Conservation (phyloP, 2,888 invertebrate genomes). For the Nomada fabriciana region DNA sequence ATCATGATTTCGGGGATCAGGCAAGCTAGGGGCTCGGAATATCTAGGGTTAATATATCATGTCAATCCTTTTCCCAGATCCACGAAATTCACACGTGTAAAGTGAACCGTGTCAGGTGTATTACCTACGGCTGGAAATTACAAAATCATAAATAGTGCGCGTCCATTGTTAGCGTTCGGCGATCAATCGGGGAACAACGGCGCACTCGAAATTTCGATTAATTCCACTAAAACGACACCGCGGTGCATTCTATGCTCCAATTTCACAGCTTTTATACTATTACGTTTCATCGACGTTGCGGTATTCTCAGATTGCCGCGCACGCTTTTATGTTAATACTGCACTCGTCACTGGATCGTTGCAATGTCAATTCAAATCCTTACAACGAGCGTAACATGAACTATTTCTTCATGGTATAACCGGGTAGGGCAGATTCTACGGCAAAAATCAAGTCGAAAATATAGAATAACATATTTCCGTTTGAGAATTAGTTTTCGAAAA, state of each 20-base stretch:
- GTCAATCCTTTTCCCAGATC: not conserved
- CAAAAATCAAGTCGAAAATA: no score
- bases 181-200: slow-evolving; percentile 47
- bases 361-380: slow-evolving; percentile 25
- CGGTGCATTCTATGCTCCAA: slow-evolving; percentile 37
- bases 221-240: slow-evolving; percentile 53
- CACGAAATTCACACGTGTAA: not conserved
- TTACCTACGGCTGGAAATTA: slow-evolving; percentile 16
- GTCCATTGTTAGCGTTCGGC: slow-evolving; percentile 27
- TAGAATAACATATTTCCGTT: no score
- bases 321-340: slow-evolving; percentile 55
- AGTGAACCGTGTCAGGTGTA: not conserved
- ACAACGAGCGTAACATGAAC: not conserved
- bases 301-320: slow-evolving; percentile 48
- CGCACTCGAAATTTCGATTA: slow-evolving; percentile 59
- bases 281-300: slow-evolving; percentile 44
- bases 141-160: slow-evolving; percentile 36
- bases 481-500: no score
- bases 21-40: not conserved
- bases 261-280: slow-evolving; percentile 56
- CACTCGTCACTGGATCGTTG: slow-evolving; percentile 24
- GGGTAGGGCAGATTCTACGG: no score
- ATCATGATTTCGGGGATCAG: no score
- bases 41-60: not conserved
- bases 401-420: slow-evolving; percentile 6